phyloP scores from a whole-genome alignment of 2,797 vertebrate genomes.

The Sphenodon punctatus region DNA sequence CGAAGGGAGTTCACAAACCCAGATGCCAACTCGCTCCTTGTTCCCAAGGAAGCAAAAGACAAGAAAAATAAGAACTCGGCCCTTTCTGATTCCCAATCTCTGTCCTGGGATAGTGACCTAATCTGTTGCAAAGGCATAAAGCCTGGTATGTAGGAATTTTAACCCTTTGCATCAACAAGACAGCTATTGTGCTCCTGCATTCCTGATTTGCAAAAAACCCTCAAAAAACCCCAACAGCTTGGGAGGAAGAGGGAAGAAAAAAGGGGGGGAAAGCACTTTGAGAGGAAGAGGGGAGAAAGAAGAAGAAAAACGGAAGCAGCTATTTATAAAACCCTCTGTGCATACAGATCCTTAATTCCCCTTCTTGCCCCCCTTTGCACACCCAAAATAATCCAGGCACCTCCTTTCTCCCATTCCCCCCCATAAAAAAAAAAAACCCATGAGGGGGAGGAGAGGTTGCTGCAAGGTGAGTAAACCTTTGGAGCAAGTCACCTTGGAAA shows the following conservation, averaged over 20 bases:
- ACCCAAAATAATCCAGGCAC: background rate
- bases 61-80: background rate
- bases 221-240: too few relatives aligned
- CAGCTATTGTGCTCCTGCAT: slow-evolving; percentile 62
- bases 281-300: too few relatives aligned
- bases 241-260: too few relatives aligned
- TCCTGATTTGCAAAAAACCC: background rate
- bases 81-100: background rate
- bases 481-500: slow-evolving; percentile 1
- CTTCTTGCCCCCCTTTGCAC: background rate
- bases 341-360: too few relatives aligned
- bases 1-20: background rate
- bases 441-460: background rate
- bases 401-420: background rate
- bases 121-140: slow-evolving; percentile 48
- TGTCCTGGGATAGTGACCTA: slow-evolving; percentile 55
- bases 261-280: too few relatives aligned
- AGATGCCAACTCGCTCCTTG: background rate
- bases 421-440: background rate
- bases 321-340: too few relatives aligned
- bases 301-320: too few relatives aligned
- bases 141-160: slow-evolving; percentile 72
- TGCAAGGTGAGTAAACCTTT: slow-evolving; percentile 33
- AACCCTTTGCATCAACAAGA: slow-evolving; percentile 78
- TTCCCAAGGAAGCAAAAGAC: background rate